Conservation (phyloP, 1,140 invertebrate genomes). For the Nixonia krombeini region DNA sequence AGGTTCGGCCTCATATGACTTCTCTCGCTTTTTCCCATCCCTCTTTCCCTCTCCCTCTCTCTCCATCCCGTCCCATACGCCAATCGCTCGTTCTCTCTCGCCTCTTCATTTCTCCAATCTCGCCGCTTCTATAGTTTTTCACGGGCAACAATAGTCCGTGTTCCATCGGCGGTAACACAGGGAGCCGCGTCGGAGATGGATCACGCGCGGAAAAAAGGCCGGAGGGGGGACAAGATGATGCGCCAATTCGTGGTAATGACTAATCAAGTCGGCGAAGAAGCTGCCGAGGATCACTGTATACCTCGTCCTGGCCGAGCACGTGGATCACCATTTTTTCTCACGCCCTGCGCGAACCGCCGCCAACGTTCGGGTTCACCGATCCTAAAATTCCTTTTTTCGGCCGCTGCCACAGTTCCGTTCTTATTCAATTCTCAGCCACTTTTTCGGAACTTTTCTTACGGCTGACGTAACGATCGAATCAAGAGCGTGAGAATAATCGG, state of each 20-base stretch:
- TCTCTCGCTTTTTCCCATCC: conserved; percentile 41
- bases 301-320: conserved; percentile 39
- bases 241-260: conserved; percentile 59
- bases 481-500: no score
- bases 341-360: conserved; percentile 1
- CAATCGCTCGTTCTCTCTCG: no score
- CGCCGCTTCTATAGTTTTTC: conserved; percentile 57
- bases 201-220: conserved; percentile 29
- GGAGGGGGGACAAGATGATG: conserved; percentile 41
- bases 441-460: no score
- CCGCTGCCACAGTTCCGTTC: no score
- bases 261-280: conserved; percentile 53
- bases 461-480: no score
- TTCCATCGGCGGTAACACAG: conserved; percentile 53
- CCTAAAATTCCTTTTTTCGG: no score
- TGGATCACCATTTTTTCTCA: conserved; percentile 38
- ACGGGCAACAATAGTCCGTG: conserved; percentile 52
- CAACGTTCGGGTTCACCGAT: conserved; percentile 8
- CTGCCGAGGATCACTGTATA: conserved; percentile 14
- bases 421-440: no score
- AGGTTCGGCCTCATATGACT: conserved; percentile 34
- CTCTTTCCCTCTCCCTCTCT: conserved; percentile 22
- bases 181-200: conserved; percentile 46
- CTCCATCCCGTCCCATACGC: no score
- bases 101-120: conserved; percentile 26